Conservation (phyloP, 2,888 invertebrate species). For the Polietes domitor region DNA sequence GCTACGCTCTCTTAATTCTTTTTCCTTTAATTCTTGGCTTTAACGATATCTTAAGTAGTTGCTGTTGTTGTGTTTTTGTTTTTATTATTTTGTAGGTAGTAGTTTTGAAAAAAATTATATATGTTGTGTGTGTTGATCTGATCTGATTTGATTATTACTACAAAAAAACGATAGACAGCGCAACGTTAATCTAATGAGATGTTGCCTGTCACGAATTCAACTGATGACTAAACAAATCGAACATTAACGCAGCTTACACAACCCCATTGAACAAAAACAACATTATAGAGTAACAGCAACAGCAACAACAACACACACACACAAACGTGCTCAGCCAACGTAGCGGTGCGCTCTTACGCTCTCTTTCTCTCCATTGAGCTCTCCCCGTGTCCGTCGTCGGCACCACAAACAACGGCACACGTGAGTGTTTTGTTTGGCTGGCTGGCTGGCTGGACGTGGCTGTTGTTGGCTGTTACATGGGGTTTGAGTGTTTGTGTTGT, state of each 20-base stretch:
- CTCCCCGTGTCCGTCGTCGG: too few species aligned
- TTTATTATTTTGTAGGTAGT: constrained; percentile 1
- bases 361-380: constrained; percentile 33
- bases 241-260: constrained; percentile 79
- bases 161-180: constrained; percentile 74
- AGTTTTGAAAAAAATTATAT: constrained; percentile 33
- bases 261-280: constrained; percentile 73
- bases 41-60: constrained; percentile 46
- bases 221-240: constrained; percentile 81
- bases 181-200: constrained; percentile 77
- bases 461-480: not conserved
- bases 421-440: constrained; percentile 35
- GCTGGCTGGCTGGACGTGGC: not conserved
- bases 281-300: constrained; percentile 60
- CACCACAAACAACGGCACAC: constrained; percentile 43
- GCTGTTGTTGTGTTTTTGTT: constrained; percentile 44
- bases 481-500: constrained; percentile 24
- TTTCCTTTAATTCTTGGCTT: too few species aligned
- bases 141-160: constrained; percentile 59
- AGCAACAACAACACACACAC: constrained; percentile 44
- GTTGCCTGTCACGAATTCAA: constrained; percentile 81
- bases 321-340: constrained; percentile 25
- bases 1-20: too few species aligned
- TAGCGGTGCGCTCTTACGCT: constrained; percentile 3
- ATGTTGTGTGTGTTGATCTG: constrained; percentile 47